Base-by-base conservation (phyloP, 2,888 invertebrate species). In the Agrochola litura region DNA sequence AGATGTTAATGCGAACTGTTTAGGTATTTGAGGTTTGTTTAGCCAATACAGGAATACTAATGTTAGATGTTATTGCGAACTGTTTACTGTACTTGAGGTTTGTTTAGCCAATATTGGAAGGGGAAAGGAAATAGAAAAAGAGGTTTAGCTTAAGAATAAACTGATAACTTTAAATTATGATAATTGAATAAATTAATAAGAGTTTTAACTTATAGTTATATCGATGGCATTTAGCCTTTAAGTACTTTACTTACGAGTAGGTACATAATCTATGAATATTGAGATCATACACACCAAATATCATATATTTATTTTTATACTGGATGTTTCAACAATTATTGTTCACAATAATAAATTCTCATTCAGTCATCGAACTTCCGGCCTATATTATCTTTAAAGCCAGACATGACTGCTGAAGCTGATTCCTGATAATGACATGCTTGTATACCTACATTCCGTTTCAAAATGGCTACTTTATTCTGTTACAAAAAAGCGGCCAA, bases 1-100 rank as follows among this genome's bases (percentile, higher is more conserved):
- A 16, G 8, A 76, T 67, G 60, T 76, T 70, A 76, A 61, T 70
- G 73, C n/a, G 30, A 67, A 73, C 6, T 52, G 22, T 37, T 37
- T 52, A 9, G 14, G 6, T 37, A 22, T 12, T 22, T 22, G 9
- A 16, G 22, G 6, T 67, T 67, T 22, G 49, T 8, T 22, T 12
- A 30, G 6, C 41, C 22, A 12, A n/a, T 80, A 81, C 61, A 56
- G 60, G 66, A 49, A 63, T 76, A 52, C 66, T 81, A 81, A 80
- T 70, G 81, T 76, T 52, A 14, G 8, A 76, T 67, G 56, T 76
- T 70, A 76, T 58, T 70, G 73, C n/a, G 30, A 67, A 73, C 6
- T 52, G 37, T 37, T 37, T 52, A 9, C 9, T 37, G 6, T 37
- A 37, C 22, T n/a, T 22, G 6, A 16, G 22, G 3, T 67, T 67